phyloP scores from a whole-genome alignment of 2,113 vertebrate species.

The Anhinga anhinga region DNA sequence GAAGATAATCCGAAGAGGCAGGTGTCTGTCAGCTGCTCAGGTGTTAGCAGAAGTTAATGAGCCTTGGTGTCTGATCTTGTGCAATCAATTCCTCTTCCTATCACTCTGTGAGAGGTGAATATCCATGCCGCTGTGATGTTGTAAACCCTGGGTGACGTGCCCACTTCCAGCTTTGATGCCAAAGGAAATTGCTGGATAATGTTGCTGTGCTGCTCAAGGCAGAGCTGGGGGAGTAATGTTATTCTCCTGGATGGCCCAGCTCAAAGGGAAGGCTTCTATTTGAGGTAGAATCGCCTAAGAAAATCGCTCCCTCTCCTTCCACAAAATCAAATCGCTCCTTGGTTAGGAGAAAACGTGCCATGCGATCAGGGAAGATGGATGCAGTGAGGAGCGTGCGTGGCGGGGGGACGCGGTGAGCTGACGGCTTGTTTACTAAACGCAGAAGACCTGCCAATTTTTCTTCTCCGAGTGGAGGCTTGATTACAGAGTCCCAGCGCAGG shows the following conservation, averaged over 20 bases:
- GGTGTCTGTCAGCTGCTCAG: background rate
- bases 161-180: background rate
- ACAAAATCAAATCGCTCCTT: background rate
- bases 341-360: background rate
- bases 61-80: background rate
- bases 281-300: rapidly evolving
- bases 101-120: background rate
- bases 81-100: background rate
- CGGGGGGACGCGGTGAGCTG: rapidly evolving
- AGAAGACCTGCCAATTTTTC: background rate
- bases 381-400: background rate
- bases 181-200: background rate
- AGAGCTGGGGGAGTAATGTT: background rate
- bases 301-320: background rate
- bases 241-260: background rate
- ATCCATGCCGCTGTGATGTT: background rate
- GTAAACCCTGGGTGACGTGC: background rate
- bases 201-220: background rate
- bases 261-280: background rate
- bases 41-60: background rate
- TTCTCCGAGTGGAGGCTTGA: background rate
- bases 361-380: background rate
- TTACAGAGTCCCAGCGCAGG: background rate
- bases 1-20: background rate
- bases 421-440: background rate